These are phyloP conservation scores for Clarias magur DNA, from an alignment of 2,113 vertebrate species.

Conservation along the genomic window DNA sequence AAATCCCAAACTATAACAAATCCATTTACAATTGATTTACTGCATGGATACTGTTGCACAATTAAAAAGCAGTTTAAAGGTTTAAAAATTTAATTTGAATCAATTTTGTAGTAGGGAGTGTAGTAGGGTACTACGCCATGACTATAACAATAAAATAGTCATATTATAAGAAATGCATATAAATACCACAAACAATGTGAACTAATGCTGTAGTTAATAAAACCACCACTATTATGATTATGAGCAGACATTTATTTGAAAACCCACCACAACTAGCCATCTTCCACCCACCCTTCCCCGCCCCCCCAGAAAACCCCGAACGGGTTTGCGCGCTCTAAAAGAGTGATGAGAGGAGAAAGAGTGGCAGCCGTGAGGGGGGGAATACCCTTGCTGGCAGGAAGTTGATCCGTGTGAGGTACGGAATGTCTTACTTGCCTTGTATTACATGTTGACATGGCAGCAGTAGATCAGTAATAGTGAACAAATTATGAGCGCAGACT, in stretches of 20 bases:
- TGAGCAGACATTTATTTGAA: background rate
- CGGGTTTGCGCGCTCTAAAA: slow-evolving; percentile 64
- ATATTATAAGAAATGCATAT: background rate
- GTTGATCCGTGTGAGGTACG: slow-evolving; percentile 72
- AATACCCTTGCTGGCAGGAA: slow-evolving; percentile 64
- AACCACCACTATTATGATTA: background rate
- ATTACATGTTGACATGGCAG: slow-evolving; percentile 81
- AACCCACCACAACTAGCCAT: slow-evolving; percentile 16
- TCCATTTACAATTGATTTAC: background rate
- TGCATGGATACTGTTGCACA: background rate
- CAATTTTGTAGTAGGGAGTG: background rate
- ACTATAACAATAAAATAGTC: background rate
- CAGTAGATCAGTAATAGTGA: slow-evolving; percentile 79
- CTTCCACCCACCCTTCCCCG: slow-evolving; percentile 11
- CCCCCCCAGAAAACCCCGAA: slow-evolving; percentile 44
- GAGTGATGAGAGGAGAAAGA: slow-evolving; percentile 61
- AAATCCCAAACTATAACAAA: slow-evolving; percentile 7
- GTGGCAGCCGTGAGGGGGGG: slow-evolving; percentile 57
- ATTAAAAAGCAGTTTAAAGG: slow-evolving; percentile 10
- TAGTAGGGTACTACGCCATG: background rate
- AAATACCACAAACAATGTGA: background rate
- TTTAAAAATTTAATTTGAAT: background rate
- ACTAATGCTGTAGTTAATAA: background rate
- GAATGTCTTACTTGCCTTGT: slow-evolving; percentile 81
- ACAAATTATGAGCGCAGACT: slow-evolving; percentile 80